Conservation (phyloP, 2,113 vertebrate species). For the Phocoena phocoena region DNA sequence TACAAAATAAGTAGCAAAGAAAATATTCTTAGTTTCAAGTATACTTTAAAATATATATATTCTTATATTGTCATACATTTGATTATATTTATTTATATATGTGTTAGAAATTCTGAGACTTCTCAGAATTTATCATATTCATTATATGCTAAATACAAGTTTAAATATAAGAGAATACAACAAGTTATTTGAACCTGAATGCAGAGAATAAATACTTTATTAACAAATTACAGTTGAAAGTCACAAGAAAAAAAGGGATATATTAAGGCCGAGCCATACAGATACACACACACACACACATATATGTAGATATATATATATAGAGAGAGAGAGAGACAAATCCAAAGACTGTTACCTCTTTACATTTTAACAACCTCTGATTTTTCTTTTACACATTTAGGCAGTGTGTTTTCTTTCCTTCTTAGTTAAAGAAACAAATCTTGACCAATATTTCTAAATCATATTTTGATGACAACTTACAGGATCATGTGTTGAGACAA, state of each 20-base stretch:
- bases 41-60: not conserved
- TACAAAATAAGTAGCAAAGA: not conserved
- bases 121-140: not conserved
- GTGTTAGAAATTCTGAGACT: not conserved
- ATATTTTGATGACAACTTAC: slow-evolving; percentile 37
- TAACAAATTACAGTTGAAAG: slow-evolving; percentile 88
- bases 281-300: slow-evolving; percentile 11
- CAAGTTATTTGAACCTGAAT: slow-evolving; percentile 82
- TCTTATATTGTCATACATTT: not conserved
- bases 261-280: slow-evolving; percentile 86
- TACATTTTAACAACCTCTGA: slow-evolving; percentile 86
- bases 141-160: slow-evolving; percentile 55
- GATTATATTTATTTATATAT: not conserved
- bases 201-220: slow-evolving; percentile 93
- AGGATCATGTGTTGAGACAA: slow-evolving; percentile 51
- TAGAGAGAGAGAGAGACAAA: slow-evolving; percentile 43
- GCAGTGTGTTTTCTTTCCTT: slow-evolving; percentile 77
- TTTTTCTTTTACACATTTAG: slow-evolving; percentile 79
- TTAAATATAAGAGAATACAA: slow-evolving; percentile 67
- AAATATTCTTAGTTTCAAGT: not conserved
- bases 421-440: slow-evolving; percentile 64
- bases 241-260: slow-evolving; percentile 83
- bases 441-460: slow-evolving; percentile 60
- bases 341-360: slow-evolving; percentile 81
- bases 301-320: slow-evolving; percentile 52